phyloP scores from a whole-genome alignment of 2,797 vertebrate genomes.

The Chelonia mydas region DNA sequence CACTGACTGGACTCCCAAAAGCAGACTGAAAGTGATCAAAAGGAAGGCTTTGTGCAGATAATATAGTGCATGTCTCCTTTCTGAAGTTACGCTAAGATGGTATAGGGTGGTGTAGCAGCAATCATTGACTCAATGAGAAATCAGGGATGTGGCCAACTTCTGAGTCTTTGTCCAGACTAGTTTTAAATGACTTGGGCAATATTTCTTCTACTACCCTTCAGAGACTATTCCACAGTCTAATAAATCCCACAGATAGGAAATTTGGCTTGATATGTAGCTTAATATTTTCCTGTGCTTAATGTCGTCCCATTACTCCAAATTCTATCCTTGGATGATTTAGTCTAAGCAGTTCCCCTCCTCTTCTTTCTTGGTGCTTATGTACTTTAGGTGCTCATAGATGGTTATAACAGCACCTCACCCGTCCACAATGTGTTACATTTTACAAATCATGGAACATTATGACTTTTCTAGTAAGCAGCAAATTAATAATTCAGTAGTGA shows the following conservation, averaged over 20 bases:
- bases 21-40: slow-evolving; percentile 37
- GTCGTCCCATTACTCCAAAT: background rate
- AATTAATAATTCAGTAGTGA: background rate
- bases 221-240: background rate
- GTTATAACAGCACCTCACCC: background rate
- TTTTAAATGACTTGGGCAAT: background rate
- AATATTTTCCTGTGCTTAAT: background rate
- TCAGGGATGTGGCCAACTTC: background rate
- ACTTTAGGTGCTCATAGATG: background rate
- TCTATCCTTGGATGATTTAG: background rate
- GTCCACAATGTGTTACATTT: background rate
- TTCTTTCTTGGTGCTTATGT: background rate
- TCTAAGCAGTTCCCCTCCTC: background rate
- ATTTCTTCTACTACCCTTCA: background rate
- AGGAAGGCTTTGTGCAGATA: background rate
- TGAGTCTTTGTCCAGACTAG: background rate
- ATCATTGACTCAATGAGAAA: background rate
- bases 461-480: background rate
- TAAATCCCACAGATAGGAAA: background rate
- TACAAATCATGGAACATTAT: background rate
- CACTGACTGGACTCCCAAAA: slow-evolving; percentile 49
- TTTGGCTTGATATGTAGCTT: background rate
- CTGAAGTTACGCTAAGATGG: background rate
- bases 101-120: background rate
- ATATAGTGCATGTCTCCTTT: background rate